These are phyloP conservation scores for Cariama cristata DNA, from an alignment of 2,113 vertebrate species.

Conservation along the genomic window DNA sequence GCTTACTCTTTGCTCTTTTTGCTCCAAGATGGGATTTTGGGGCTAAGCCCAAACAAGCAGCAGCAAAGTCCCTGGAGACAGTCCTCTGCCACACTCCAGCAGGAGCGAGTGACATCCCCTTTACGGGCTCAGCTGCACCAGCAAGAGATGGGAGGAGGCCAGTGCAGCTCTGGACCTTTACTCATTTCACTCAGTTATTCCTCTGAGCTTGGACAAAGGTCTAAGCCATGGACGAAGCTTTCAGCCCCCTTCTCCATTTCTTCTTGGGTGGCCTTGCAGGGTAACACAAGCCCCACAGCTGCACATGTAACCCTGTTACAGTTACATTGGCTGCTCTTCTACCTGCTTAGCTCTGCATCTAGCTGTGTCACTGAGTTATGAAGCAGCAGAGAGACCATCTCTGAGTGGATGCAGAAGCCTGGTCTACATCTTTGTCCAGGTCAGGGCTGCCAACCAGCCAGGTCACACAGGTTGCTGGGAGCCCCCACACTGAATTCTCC, in stretches of 20 bases:
- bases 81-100: not conserved
- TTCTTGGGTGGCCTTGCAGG: not conserved
- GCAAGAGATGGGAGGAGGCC: not conserved
- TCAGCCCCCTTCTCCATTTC: not conserved
- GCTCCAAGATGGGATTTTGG: not conserved
- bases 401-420: not conserved
- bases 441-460: not conserved
- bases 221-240: not conserved
- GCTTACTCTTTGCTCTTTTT: not conserved
- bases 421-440: not conserved
- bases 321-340: not conserved
- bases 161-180: not conserved
- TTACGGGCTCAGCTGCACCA: fast-evolving
- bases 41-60: not conserved
- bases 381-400: not conserved
- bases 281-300: not conserved
- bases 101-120: not conserved
- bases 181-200: not conserved
- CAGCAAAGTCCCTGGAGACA: not conserved
- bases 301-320: not conserved
- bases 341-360: not conserved
- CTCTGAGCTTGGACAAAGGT: not conserved
- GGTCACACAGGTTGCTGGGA: not conserved
- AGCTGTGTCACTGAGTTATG: fast-evolving
- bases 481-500: not conserved